phyloP scores from a whole-genome alignment of 2,888 invertebrate species.

The Phyto melanocephala region DNA sequence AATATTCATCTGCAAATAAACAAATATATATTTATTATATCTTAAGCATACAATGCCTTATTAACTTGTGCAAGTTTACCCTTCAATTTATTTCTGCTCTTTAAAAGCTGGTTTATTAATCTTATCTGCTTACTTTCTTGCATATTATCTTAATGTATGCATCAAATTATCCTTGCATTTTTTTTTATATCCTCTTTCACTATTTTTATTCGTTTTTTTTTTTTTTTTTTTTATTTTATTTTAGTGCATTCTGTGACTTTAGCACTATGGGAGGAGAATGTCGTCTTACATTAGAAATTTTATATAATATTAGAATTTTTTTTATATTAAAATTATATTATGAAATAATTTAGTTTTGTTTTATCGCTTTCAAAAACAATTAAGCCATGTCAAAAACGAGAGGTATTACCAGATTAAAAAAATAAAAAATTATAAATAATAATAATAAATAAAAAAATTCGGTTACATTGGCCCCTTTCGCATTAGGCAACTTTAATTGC shows the following conservation, averaged over 20 bases:
- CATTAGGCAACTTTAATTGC: no score
- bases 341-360: no score
- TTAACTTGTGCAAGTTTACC: constrained; percentile 14
- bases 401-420: no score
- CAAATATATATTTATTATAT: not conserved
- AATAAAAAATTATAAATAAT: no score
- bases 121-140: constrained; percentile 56
- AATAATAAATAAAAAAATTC: no score
- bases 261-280: constrained; percentile 5
- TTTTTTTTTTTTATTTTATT: not conserved
- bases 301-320: no score
- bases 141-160: constrained; percentile 46
- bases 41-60: not conserved
- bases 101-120: constrained; percentile 55
- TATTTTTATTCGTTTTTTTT: no score
- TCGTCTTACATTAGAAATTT: no score
- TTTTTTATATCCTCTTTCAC: not conserved
- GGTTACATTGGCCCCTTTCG: no score
- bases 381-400: no score
- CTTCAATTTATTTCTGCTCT: constrained; percentile 12
- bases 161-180: constrained; percentile 40
- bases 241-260: not conserved
- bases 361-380: no score
- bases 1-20: not conserved
- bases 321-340: no score